Percentiles rank a stretch among this genome's conserved stretches.
phyloP scores from a whole-genome alignment of 2,113 vertebrate genomes.

The Ceyx melanurus region DNA sequence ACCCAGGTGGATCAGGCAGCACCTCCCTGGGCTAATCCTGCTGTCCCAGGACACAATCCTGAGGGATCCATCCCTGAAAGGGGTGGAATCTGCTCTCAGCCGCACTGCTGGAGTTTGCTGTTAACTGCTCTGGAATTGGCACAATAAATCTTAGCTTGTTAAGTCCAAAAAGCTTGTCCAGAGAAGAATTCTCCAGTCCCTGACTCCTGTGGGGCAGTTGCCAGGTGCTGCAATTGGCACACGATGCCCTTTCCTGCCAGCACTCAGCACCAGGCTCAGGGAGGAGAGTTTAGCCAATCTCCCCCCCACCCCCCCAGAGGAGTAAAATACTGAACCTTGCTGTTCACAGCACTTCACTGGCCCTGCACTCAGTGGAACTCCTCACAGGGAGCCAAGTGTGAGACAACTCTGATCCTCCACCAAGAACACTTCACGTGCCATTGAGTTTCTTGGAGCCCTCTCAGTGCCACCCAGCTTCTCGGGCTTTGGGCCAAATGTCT shows the following conservation, averaged over 20 bases:
- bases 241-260: not conserved
- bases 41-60: not conserved
- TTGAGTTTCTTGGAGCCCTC: not conserved
- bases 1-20: rapidly evolving
- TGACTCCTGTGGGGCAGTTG: not conserved
- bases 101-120: not conserved
- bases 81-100: not conserved
- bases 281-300: not conserved
- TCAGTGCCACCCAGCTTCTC: not conserved
- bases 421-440: not conserved
- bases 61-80: not conserved
- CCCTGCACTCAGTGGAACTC: not conserved
- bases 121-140: not conserved
- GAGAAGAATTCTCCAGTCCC: not conserved
- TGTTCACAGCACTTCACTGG: not conserved
- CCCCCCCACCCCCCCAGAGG: not conserved
- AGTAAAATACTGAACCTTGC: not conserved
- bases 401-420: not conserved
- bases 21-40: not conserved
- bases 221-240: not conserved
- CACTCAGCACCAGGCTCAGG: not conserved
- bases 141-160: not conserved
- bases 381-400: not conserved
- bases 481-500: not conserved
- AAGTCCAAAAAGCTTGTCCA: not conserved